Evolutionary conservation across 2,113 vertebrate genomes (phyloP), one percentile per base, ranked within the genome.

Genomic region (Crocuta crocuta): DNA sequence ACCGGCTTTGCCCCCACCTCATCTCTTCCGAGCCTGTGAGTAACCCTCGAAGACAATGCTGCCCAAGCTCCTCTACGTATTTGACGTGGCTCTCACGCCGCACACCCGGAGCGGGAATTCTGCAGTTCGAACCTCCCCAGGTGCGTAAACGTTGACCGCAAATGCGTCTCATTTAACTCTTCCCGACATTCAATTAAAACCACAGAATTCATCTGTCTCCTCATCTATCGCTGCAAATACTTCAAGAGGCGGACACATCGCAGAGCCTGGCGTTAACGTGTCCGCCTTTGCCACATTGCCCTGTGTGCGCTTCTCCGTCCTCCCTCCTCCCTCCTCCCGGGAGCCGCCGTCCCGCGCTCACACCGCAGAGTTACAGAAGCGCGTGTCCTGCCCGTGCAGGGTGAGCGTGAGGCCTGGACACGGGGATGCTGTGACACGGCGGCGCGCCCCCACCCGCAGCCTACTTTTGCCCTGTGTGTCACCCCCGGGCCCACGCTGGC

Each of bases 201-300:
- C 55, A 13, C 13, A 10, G 43, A 61, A 26, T 21, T 39, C 10
- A 10, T 10, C 16, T 1, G 5, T 33, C 43, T 66, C 55, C 33
- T 50, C 6, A 3, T 4, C 8, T 24, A 3, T 5, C 2, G 55
- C 53, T 50, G 21, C 73, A 11, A 50, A 39, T 9, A 6, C 53
- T 71, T 33, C 53, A 7, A 3, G 55, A 45, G 10, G 28, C 7
- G 19, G 28, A 28, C 35, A 4, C 16, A 66, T 1, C 0, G 2
- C 0, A 0, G 1, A 4, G 5, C 24, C 5, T 10, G 16, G 33
- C 5, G 1, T 33, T 16, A n/a, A 17, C 6, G 7, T 5, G 33
- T 9, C 4, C 12, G 28, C 15, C 5, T 33, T 16, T 10, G 24
- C 61, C 9, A 24, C 61, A 10, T 63, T 3, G 23, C 61, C 23